A percentile compares a stretch with the other conserved stretches of the same genome.
Evolutionary conservation across 2,888 invertebrate species (phyloP).

Genomic region (Eupithecia pulchellata): DNA sequence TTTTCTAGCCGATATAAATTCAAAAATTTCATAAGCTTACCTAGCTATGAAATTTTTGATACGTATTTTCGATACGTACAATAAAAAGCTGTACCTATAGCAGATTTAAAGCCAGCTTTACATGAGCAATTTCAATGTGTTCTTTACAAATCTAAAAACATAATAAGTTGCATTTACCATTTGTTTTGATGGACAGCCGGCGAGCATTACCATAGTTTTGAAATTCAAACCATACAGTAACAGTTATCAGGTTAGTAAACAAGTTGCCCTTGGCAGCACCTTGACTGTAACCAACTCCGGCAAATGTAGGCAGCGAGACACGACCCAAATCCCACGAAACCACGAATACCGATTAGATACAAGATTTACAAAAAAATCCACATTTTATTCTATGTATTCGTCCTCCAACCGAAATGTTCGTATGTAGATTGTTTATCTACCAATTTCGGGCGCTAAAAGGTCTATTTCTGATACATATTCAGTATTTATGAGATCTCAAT

Average conservation of each 20-base stretch:
- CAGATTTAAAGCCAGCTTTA: not conserved
- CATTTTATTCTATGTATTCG: constrained; percentile 45
- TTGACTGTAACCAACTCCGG: constrained; percentile 51
- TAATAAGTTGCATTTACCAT: not conserved
- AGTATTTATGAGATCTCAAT: constrained; percentile 40
- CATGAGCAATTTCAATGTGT: not conserved
- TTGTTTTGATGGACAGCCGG: constrained; percentile 53
- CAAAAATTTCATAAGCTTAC: too few species aligned
- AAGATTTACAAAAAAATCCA: constrained; percentile 45
- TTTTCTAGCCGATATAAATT: too few species aligned
- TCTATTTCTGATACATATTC: constrained; percentile 40
- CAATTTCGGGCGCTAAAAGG: constrained; percentile 41
- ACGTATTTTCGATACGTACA: too few species aligned
- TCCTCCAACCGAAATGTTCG: constrained; percentile 32
- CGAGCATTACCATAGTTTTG: constrained; percentile 68
- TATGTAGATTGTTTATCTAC: constrained; percentile 44
- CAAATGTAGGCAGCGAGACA: constrained; percentile 49
- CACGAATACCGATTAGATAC: constrained; percentile 60
- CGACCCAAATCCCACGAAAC: constrained; percentile 55
- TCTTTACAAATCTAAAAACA: not conserved
- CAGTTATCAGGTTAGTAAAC: constrained; percentile 67
- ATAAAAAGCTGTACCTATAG: too few species aligned
- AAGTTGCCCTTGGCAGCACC: constrained; percentile 69
- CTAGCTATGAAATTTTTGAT: too few species aligned
- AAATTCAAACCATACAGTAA: constrained; percentile 64